Conservation (phyloP, 1,140 invertebrate genomes). For the Anoplolepis gracilipes region DNA sequence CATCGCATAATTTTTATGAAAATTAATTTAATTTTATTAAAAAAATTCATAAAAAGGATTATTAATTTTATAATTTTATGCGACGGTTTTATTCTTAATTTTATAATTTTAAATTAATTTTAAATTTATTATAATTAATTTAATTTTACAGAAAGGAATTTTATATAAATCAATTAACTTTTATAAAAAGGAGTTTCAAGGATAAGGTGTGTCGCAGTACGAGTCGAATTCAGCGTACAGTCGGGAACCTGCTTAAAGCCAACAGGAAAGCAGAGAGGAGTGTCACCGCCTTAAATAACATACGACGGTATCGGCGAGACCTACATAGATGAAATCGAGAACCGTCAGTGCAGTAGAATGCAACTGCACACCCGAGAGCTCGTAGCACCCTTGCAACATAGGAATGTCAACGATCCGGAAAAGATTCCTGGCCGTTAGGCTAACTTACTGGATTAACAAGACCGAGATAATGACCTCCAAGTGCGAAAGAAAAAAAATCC, state of each 20-base stretch:
- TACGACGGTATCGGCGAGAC: slow-evolving; percentile 25
- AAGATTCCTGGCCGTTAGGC: neutral
- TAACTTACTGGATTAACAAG: neutral
- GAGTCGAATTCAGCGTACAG: slow-evolving; percentile 8
- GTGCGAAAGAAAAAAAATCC: neutral
- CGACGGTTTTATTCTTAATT: no score
- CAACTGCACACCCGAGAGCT: neutral
- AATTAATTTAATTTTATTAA: no score
- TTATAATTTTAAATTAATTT: no score
- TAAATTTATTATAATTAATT: no score
- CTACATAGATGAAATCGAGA: slow-evolving; percentile 52
- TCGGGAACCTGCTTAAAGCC: neutral
- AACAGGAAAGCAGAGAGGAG: neutral
- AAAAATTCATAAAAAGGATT: no score
- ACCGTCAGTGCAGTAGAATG: neutral
- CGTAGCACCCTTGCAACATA: neutral
- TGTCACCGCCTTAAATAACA: slow-evolving; percentile 48
- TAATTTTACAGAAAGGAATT: no score
- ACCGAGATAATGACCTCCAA: neutral
- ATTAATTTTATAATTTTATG: no score
- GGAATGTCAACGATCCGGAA: slow-evolving; percentile 19
- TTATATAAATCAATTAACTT: no score
- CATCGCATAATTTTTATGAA: neutral
- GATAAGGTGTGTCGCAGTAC: neutral
- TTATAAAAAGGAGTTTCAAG: neutral